These are phyloP conservation scores for Bicyclus anynana DNA, from an alignment of 1,140 invertebrate genomes.

Conservation along the genomic window DNA sequence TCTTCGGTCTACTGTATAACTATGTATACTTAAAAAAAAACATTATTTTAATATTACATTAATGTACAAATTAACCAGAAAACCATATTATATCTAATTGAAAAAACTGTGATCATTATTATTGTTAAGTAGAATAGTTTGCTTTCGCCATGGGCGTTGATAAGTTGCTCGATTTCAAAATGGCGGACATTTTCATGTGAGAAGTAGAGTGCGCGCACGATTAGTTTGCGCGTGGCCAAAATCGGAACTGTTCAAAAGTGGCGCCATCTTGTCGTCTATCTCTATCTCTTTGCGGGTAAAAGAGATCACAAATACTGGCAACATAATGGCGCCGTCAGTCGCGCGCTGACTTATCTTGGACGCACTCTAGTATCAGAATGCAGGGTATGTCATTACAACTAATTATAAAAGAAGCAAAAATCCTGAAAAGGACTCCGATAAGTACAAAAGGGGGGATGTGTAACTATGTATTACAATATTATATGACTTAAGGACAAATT, in stretches of 20 bases:
- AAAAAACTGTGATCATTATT: constrained; percentile 39
- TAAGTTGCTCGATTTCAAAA: constrained; percentile 3
- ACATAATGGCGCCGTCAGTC: too few relatives aligned
- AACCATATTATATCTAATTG: constrained; percentile 27
- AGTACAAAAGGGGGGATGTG: constrained; percentile 26
- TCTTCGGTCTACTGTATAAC: background rate
- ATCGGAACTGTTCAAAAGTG: too few relatives aligned
- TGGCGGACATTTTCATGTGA: background rate
- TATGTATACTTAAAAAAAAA: background rate
- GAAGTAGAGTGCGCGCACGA: too few relatives aligned
- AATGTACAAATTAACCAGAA: constrained; percentile 33
- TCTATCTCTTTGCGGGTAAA: too few relatives aligned
- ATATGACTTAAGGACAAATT: constrained; percentile 28
- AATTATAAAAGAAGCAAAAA: background rate
- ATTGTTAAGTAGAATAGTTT: constrained; percentile 39
- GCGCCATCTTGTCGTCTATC: too few relatives aligned
- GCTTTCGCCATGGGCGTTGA: constrained; percentile 5
- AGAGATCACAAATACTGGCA: too few relatives aligned
- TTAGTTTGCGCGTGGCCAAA: too few relatives aligned
- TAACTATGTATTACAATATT: constrained; percentile 31
- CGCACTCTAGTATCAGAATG: too few relatives aligned
- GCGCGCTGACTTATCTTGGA: too few relatives aligned
- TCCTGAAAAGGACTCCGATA: background rate
- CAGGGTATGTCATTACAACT: background rate
- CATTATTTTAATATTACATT: constrained; percentile 11